phyloP scores from a whole-genome alignment of 2,113 vertebrate species.

The Hyaena hyaena region DNA sequence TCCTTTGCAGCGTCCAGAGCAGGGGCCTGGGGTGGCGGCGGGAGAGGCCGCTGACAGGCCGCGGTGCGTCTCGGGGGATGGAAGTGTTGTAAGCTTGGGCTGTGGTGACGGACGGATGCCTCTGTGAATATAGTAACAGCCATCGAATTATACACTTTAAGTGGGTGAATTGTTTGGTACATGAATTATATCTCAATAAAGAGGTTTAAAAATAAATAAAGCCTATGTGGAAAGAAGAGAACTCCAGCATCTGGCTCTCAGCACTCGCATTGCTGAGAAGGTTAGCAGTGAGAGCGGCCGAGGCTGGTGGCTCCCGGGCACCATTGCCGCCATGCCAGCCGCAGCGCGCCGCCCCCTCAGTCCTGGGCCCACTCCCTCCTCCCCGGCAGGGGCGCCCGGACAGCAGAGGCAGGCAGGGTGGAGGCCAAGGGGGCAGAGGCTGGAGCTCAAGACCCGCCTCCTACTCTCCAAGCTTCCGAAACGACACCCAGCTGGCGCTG shows the following conservation, averaged over 20 bases:
- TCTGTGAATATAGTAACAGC: not conserved
- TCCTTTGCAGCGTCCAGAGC: not conserved
- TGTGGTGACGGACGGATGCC: not conserved
- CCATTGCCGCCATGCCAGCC: not conserved
- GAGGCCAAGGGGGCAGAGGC: not conserved
- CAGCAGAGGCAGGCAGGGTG: not conserved
- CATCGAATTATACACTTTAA: not conserved
- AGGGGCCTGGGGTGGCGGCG: not conserved
- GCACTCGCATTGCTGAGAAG: not conserved
- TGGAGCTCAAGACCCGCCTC: not conserved
- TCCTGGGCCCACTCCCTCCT: fast-evolving
- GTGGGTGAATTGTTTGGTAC: not conserved
- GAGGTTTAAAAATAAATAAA: not conserved
- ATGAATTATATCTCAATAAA: not conserved
- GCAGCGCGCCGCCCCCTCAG: fast-evolving
- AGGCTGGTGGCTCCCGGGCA: not conserved
- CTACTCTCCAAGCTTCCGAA: not conserved
- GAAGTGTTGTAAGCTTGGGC: not conserved
- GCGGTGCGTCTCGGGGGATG: too few species aligned
- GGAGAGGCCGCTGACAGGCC: fast-evolving
- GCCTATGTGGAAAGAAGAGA: not conserved
- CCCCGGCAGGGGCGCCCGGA: fast-evolving
- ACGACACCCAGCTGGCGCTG: too few species aligned
- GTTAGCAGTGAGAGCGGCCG: not conserved
- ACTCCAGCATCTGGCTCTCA: not conserved